Base-by-base conservation (phyloP, 2,113 vertebrate species). In the Nanorana parkeri region DNA sequence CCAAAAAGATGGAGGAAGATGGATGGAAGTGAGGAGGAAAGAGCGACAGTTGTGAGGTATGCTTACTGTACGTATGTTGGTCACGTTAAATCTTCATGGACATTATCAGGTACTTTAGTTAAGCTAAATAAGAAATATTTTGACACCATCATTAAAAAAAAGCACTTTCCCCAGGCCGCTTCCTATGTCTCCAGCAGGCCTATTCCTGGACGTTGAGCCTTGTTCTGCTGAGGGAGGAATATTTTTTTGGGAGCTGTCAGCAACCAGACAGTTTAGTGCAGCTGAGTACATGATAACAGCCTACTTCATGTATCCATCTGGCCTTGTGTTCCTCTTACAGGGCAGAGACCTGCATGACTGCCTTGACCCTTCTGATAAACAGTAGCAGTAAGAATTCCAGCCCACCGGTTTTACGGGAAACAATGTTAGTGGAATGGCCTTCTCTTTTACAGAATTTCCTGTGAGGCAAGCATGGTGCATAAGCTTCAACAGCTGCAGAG, bases 241-340 rank as follows among this genome's bases (percentile, higher is more conserved):
- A 77, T 71, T 74, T 64, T 21, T 83, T 47, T 65, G 66, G 56
- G 26, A 64, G 41, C 56, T 58, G 54, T 58, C 28, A 17, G 69
- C 51, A 83, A 78, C 69, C 41, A 68, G n/a, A 29, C 24, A 23
- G 68, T 51, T 73, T 64, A 58, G 32, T 80, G 51, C 76, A 63
- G 75, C 84, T 83, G 84, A 85, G 76, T 78, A 85, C 75, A 85
- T 58, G 2, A 17, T 54, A 32, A 68, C 11, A 21, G 72, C 51
- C 41, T 61, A 47, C 24, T 15, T 61, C 54, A 75, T 52, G 56
- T 61, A 64, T 54, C 20, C 63, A 56, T 29, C 51, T 83, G 24
- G 20, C 51, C 26, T 32, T 63, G 67, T 8, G 10, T 19, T 72
- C 24, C 51, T 29, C 32, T 24, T 24, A 17, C 21, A 73, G 26